Conservation (phyloP, 2,888 invertebrate genomes). For the Phanerotoma sp. region DNA sequence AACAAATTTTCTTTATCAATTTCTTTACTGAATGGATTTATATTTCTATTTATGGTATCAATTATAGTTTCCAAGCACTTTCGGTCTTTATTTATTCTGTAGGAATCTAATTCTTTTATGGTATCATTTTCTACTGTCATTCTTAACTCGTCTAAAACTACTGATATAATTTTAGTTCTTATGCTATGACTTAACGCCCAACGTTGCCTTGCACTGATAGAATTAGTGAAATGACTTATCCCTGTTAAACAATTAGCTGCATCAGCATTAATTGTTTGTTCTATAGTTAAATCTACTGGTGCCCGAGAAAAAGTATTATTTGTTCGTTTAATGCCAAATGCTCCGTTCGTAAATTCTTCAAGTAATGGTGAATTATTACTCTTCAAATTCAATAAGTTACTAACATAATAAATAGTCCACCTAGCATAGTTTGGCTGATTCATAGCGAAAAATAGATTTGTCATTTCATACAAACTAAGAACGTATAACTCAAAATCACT, state of each 20-base stretch:
- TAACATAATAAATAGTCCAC: conserved; percentile 36
- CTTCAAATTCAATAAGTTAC: conserved; percentile 23
- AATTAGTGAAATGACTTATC: conserved; percentile 31
- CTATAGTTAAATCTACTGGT: conserved; percentile 27
- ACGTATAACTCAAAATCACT: conserved; percentile 8
- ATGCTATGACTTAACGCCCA: conserved; percentile 32
- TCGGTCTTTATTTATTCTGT: conserved; percentile 8
- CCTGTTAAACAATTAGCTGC: conserved; percentile 36
- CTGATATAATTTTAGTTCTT: conserved; percentile 38
- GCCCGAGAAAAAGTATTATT: conserved; percentile 17
- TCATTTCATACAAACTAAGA: conserved; percentile 1
- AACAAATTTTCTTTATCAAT: conserved; percentile 28
- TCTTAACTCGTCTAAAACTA: conserved; percentile 27
- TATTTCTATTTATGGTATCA: conserved; percentile 21
- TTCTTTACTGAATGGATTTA: conserved; percentile 34
- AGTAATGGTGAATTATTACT: conserved; percentile 23
- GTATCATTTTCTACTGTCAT: conserved; percentile 41
- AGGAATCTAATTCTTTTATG: conserved; percentile 20
- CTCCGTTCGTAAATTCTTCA: conserved; percentile 14
- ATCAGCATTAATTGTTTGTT: conserved; percentile 37
- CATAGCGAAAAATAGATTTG: conserved; percentile 12
- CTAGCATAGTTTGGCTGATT: conserved; percentile 5
- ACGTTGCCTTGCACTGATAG: conserved; percentile 35
- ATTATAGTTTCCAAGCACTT: conserved; percentile 16
- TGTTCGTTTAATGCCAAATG: conserved; percentile 27